A percentile compares a stretch with the other conserved stretches of the same genome.
These are phyloP conservation scores for Andrena marginata DNA, from an alignment of 2,888 invertebrate species.

Conservation along the genomic window DNA sequence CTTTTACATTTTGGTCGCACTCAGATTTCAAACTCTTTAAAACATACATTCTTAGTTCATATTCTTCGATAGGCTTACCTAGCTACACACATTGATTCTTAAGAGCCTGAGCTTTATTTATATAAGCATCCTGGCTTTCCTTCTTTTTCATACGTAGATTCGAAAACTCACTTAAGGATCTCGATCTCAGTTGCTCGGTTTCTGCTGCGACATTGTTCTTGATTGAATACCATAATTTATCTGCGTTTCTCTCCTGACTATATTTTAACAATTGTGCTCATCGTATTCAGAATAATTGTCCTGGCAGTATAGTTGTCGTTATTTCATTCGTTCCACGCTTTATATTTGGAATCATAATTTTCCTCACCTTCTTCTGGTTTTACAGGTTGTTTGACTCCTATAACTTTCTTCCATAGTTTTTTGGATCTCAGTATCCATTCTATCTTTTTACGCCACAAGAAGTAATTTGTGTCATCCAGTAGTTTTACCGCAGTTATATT, in stretches of 20 bases:
- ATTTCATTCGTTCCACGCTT: too few species aligned
- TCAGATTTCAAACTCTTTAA: background rate
- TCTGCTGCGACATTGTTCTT: background rate
- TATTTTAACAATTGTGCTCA: background rate
- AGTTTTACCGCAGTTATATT: too few species aligned
- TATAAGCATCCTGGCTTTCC: conserved; percentile 5
- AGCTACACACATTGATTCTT: conserved; percentile 25
- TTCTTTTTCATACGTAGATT: conserved; percentile 17
- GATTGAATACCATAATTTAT: background rate
- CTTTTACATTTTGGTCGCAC: conserved; percentile 1
- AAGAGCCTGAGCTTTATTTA: conserved; percentile 24
- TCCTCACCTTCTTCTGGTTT: too few species aligned
- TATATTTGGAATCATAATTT: too few species aligned
- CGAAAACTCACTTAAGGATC: conserved; percentile 4
- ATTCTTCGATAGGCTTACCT: conserved; percentile 24
- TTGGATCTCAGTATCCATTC: too few species aligned
- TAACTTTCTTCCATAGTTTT: background rate
- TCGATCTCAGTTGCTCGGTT: conserved; percentile 16
- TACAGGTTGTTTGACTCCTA: background rate
- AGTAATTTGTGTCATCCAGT: too few species aligned
- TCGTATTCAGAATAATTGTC: background rate
- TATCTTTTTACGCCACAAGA: too few species aligned
- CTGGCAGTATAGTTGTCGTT: too few species aligned
- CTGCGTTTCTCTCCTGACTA: background rate
- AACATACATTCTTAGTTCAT: conserved; percentile 25